phyloP scores from a whole-genome alignment of 2,888 invertebrate species.

The Aradus depressus region DNA sequence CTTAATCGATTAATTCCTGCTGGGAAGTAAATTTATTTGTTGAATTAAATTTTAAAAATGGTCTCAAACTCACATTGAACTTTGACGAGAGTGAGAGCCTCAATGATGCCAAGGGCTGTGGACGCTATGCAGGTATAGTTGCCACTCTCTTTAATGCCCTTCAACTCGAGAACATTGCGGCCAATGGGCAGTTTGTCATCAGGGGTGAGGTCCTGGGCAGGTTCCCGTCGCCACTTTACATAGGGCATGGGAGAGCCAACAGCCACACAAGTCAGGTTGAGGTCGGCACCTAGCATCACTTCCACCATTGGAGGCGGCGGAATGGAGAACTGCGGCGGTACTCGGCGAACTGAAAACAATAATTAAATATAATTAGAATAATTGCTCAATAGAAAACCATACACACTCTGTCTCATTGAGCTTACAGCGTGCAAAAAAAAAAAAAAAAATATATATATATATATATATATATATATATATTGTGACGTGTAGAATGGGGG shows the following conservation, averaged over 20 bases:
- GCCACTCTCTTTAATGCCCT: constrained; percentile 78
- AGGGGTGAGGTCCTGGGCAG: constrained; percentile 71
- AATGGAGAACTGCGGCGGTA: constrained; percentile 90
- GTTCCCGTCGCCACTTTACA: constrained; percentile 84
- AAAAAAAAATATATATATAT: too few species aligned
- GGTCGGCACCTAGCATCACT: constrained; percentile 80
- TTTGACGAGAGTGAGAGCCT: constrained; percentile 76
- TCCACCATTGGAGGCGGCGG: constrained; percentile 75
- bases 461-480: too few species aligned
- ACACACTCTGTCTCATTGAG: too few species aligned
- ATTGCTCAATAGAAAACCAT: neutral
- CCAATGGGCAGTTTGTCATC: constrained; percentile 78
- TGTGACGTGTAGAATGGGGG: too few species aligned
- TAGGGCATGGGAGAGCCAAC: constrained; percentile 97
- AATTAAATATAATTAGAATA: constrained; percentile 1
- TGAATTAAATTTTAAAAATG: constrained; percentile 1
- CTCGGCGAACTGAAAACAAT: constrained; percentile 68
- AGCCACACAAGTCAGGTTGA: constrained; percentile 93
- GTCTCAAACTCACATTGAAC: constrained; percentile 82
- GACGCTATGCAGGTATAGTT: constrained; percentile 97
- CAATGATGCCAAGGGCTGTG: constrained; percentile 85
- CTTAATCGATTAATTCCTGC: neutral
- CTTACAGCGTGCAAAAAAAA: too few species aligned
- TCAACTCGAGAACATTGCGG: constrained; percentile 74
- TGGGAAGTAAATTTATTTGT: neutral